Evolutionary conservation across 2,797 vertebrate species (phyloP), one percentile per base, ranked within the genome.

Genomic region (Enteromius unitaeniatus): DNA sequence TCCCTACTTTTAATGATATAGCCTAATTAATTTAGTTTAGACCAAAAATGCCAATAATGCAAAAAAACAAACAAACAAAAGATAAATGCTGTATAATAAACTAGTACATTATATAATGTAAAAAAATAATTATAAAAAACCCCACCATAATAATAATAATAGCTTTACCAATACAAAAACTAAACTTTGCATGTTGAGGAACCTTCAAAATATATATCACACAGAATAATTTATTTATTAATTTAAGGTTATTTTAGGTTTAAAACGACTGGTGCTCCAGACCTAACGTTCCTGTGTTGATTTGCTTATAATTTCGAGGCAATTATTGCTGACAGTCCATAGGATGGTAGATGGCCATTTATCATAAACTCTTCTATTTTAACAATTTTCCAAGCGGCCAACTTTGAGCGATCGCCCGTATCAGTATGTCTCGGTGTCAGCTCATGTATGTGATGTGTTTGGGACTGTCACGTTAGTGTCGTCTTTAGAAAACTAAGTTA

Each of bases 391-490:
- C 1, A 40, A 2, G 73, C 13, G 62, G 75, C 23, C 40, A 51
- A 40, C 31, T 42, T 26, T 68, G 4, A 21, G 58, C 60, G 23
- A 81, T 73, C 26, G 53, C 40, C 19, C 72, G 40, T 49, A 53
- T 64, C 31, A 4, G 14, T 26, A 23, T 21, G 5, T 21, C 49
- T 55, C 23, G 28, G 31, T 72, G 26, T 49, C 40, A 49, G 53
- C 26, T 73, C 26, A 9, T 31, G 79, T 53, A 21, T 37, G 26
- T 79, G 26, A n/a, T 49, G 77, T 49, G 60, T 72, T 45, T 58
- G 5, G 3, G 34, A n/a, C 49, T 21, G 19, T 40, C 7, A 40
- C 37, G 37, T 40, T 28, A 23, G 21, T 60, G 42, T 64, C 19
- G 55, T 74, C 21, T 82, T 75, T 65, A 70, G n/a, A 3, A n/a